A percentile compares a stretch with the other conserved stretches of the same genome.
phyloP scores from a whole-genome alignment of 2,113 vertebrate genomes.

The Mus pahari region DNA sequence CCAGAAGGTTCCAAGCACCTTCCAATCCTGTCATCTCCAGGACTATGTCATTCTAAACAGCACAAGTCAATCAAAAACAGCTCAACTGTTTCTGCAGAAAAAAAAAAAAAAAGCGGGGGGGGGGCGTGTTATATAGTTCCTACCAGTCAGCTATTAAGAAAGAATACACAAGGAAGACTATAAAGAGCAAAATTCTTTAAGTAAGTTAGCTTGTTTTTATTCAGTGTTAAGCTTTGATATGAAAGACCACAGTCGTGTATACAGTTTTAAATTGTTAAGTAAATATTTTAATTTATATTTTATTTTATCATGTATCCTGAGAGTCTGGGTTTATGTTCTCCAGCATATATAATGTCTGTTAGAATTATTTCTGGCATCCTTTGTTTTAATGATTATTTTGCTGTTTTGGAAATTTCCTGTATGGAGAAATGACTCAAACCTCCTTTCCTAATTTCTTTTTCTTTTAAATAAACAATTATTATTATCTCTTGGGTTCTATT shows the following conservation, averaged over 20 bases:
- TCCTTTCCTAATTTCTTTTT: not conserved
- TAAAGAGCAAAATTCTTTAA: not conserved
- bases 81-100: not conserved
- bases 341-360: not conserved
- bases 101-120: not conserved
- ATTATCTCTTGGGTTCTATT: not conserved
- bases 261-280: not conserved
- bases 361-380: not conserved
- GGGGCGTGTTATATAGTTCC: not conserved
- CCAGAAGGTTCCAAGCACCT: not conserved
- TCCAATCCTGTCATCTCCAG: not conserved
- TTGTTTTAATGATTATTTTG: not conserved
- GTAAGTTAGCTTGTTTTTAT: not conserved
- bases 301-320: not conserved
- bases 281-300: not conserved
- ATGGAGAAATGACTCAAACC: not conserved
- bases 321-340: not conserved
- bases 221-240: not conserved
- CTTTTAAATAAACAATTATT: not conserved
- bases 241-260: not conserved
- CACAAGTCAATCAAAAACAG: not conserved
- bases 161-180: not conserved
- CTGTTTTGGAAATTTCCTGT: not conserved
- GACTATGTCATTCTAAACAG: not conserved
- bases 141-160: not conserved